These are phyloP conservation scores for Plectrocnemia conspersa DNA, from an alignment of 1,140 invertebrate species.

Conservation along the genomic window DNA sequence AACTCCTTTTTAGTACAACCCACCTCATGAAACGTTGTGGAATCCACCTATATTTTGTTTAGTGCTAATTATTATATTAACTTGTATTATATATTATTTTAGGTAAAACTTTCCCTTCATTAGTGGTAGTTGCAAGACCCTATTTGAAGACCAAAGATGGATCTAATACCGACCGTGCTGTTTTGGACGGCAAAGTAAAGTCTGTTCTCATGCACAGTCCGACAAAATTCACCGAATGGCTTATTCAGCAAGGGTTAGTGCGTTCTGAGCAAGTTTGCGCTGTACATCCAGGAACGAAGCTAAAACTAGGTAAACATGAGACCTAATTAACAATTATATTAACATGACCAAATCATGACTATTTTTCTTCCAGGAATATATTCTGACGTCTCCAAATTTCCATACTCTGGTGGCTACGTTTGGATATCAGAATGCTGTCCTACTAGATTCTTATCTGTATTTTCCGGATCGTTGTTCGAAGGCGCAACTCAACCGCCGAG, in stretches of 20 bases:
- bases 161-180: constrained; percentile 50
- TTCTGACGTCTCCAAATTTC: constrained; percentile 76
- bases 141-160: constrained; percentile 65
- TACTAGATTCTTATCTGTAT: constrained; percentile 77
- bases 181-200: constrained; percentile 71
- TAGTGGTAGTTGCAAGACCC: constrained; percentile 75
- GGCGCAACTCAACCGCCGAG: constrained; percentile 74
- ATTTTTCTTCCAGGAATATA: constrained; percentile 61
- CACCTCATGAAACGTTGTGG: too few relatives aligned
- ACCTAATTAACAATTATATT: constrained; percentile 1
- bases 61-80: too few relatives aligned
- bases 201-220: constrained; percentile 70
- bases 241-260: constrained; percentile 77
- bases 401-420: constrained; percentile 81
- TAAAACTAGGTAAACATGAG: constrained; percentile 60
- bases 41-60: too few relatives aligned
- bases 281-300: constrained; percentile 59
- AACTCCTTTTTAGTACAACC: too few relatives aligned
- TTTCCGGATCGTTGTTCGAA: constrained; percentile 81
- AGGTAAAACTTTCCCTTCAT: constrained; percentile 75
- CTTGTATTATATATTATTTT: constrained; percentile 25
- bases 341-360: constrained; percentile 1
- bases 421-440: constrained; percentile 85
- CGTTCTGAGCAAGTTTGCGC: constrained; percentile 71
- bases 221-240: constrained; percentile 81